These are phyloP conservation scores for Palloptera scutellata DNA, from an alignment of 2,888 invertebrate genomes.

Conservation along the genomic window DNA sequence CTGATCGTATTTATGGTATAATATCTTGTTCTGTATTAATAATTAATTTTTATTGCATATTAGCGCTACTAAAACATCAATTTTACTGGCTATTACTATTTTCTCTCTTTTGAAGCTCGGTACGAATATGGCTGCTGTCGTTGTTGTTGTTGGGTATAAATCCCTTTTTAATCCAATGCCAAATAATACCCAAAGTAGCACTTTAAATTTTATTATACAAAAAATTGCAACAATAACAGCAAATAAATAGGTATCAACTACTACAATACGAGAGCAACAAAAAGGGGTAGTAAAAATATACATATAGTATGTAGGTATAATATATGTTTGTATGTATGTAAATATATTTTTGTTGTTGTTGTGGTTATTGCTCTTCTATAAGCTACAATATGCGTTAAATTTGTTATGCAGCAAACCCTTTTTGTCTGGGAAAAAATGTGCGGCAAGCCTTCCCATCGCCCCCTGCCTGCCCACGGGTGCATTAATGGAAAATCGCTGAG, in stretches of 20 bases:
- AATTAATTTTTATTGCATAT: conserved; percentile 32
- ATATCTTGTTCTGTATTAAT: conserved; percentile 17
- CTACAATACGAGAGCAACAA: conserved; percentile 27
- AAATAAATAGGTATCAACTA: conserved; percentile 50
- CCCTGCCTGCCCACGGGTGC: conserved; percentile 29
- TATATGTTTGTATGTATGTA: not conserved
- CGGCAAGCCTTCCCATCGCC: not conserved
- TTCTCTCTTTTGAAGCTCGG: not conserved
- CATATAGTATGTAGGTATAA: not conserved
- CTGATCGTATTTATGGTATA: conserved; percentile 14
- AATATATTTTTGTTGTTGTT: conserved; percentile 19
- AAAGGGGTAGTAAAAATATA: not conserved
- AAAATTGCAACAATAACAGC: conserved; percentile 38
- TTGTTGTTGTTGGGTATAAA: conserved; percentile 38
- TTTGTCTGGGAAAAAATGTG: not conserved
- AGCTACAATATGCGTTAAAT: conserved; percentile 20
- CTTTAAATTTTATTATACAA: conserved; percentile 57
- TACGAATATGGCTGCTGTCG: conserved; percentile 2
- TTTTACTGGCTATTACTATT: conserved; percentile 20
- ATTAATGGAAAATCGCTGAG: conserved; percentile 50
- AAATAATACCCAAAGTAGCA: conserved; percentile 53
- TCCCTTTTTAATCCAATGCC: conserved; percentile 56
- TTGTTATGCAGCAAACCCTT: conserved; percentile 15
- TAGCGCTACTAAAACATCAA: conserved; percentile 33
- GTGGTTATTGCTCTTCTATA: conserved; percentile 17